Percentiles rank a stretch among this genome's conserved stretches.
Evolutionary conservation across 1,140 invertebrate species (phyloP).

Genomic region (Drosophila orena): DNA sequence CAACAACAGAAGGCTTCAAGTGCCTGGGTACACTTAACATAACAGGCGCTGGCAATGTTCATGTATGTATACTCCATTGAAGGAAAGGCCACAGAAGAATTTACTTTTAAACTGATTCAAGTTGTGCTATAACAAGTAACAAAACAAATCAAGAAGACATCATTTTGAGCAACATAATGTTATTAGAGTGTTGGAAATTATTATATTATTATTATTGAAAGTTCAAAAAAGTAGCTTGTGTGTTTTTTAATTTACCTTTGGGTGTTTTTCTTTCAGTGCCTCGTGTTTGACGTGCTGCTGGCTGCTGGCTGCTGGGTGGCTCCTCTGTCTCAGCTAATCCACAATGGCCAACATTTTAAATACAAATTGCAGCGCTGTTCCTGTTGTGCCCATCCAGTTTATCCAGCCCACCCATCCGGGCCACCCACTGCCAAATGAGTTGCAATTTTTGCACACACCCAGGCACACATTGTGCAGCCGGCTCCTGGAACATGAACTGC

Average conservation of each 20-base stretch:
- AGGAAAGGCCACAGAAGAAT: no score
- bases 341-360: constrained; percentile 74
- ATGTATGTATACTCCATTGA: no score
- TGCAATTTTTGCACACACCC: constrained; percentile 51
- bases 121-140: no score
- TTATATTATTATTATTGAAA: no score
- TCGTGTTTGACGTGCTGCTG: constrained; percentile 26
- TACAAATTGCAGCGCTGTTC: constrained; percentile 73
- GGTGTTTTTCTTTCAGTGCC: constrained; percentile 10
- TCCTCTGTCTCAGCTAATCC: constrained; percentile 55
- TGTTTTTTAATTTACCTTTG: neutral
- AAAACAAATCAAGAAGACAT: no score
- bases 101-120: no score
- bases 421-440: constrained; percentile 40
- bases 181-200: no score
- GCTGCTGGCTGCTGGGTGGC: constrained; percentile 25
- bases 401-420: neutral
- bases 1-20: constrained; percentile 36
- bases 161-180: no score
- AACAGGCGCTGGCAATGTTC: neutral
- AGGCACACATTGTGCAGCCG: constrained; percentile 13
- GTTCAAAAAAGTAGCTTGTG: no score
- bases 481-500: constrained; percentile 13
- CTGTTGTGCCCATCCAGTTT: constrained; percentile 9
- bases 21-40: constrained; percentile 1